phyloP scores from a whole-genome alignment of 2,113 vertebrate species.

The Pteropus alecto region DNA sequence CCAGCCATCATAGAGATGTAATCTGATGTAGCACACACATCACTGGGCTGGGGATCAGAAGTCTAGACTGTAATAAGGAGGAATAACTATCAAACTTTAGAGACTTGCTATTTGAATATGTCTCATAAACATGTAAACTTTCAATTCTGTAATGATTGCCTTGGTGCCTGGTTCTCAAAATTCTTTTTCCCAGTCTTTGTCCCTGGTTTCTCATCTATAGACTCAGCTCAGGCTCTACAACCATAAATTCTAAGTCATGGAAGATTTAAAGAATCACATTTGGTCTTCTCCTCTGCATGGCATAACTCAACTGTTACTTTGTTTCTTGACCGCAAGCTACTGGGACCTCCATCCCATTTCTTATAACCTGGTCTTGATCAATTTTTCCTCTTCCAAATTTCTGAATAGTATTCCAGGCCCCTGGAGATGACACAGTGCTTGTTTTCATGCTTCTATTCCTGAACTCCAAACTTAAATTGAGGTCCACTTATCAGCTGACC shows the following conservation, averaged over 20 bases:
- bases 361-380: neutral
- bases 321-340: neutral
- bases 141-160: neutral
- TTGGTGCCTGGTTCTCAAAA: neutral
- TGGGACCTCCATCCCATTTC: neutral
- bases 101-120: neutral
- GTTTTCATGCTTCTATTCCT: neutral
- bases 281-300: neutral
- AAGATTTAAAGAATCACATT: neutral
- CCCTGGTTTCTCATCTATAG: neutral
- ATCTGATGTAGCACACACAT: neutral
- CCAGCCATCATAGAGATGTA: neutral
- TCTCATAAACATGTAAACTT: neutral
- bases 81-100: neutral
- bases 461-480: neutral
- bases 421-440: neutral
- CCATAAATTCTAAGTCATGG: neutral
- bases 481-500: neutral
- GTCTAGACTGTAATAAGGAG: neutral
- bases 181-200: too few relatives aligned
- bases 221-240: neutral
- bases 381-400: neutral
- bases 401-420: neutral
- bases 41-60: neutral
- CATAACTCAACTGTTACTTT: neutral